Percentiles rank a stretch among this genome's conserved stretches.
These are phyloP conservation scores for Temnothorax unifasciatus DNA, from an alignment of 2,888 invertebrate genomes.

Conservation along the genomic window DNA sequence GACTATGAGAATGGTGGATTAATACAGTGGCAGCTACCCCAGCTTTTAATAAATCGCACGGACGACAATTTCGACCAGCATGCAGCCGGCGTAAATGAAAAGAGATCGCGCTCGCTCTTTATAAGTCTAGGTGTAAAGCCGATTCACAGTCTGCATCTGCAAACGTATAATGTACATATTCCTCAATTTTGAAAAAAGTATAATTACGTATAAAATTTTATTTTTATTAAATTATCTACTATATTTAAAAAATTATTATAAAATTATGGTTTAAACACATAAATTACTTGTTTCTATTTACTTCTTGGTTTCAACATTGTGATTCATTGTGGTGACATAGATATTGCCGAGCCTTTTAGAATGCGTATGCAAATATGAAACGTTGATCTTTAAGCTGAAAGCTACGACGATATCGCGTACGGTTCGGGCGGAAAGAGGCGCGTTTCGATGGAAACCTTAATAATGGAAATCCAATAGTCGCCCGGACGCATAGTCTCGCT, in stretches of 20 bases:
- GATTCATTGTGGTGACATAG: neutral
- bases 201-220: neutral
- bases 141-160: slow-evolving; percentile 6
- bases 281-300: neutral
- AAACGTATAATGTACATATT: neutral
- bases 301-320: neutral
- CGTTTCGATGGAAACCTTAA: slow-evolving; percentile 70
- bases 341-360: neutral
- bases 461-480: slow-evolving; percentile 70
- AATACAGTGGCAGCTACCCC: slow-evolving; percentile 60
- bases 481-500: slow-evolving; percentile 39
- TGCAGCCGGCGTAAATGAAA: slow-evolving; percentile 50
- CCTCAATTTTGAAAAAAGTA: neutral
- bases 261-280: neutral
- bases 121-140: slow-evolving; percentile 47
- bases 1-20: slow-evolving; percentile 59
- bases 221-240: neutral
- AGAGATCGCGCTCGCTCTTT: slow-evolving; percentile 36
- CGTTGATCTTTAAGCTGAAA: slow-evolving; percentile 51
- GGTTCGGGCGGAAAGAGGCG: slow-evolving; percentile 41
- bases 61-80: slow-evolving; percentile 55
- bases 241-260: neutral
- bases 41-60: slow-evolving; percentile 64
- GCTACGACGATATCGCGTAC: slow-evolving; percentile 35
- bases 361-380: slow-evolving; percentile 2